Evolutionary conservation across 2,888 invertebrate species (phyloP).

Genomic region (Hypercompe scribonia): DNA sequence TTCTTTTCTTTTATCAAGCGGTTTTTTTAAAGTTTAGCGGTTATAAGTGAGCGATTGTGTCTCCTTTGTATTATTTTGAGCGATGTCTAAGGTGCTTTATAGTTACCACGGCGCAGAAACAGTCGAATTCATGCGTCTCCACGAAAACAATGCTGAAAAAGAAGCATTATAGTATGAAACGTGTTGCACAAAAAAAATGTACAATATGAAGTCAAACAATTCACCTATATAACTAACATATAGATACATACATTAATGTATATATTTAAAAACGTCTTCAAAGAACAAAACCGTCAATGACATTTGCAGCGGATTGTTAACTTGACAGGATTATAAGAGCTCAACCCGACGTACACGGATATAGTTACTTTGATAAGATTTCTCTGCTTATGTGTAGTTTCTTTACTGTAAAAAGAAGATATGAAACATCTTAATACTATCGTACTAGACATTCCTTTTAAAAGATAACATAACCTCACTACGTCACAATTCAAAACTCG

Average conservation of each 20-base stretch:
- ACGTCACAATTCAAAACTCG: not conserved
- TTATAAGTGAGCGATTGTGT: no score
- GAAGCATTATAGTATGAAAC: no score
- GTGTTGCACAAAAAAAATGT: not conserved
- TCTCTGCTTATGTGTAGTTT: slow-evolving; percentile 30
- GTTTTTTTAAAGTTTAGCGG: no score
- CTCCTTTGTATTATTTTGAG: no score
- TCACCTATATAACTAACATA: slow-evolving; percentile 11
- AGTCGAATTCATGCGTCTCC: not conserved
- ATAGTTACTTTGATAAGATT: slow-evolving; percentile 42
- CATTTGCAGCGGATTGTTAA: slow-evolving; percentile 40
- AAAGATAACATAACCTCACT: not conserved
- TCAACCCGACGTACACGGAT: slow-evolving; percentile 31
- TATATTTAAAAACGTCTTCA: slow-evolving; percentile 17
- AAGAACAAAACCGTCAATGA: slow-evolving; percentile 34
- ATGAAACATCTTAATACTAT: slow-evolving; percentile 7
- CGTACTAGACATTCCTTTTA: not conserved
- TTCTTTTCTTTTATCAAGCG: not conserved
- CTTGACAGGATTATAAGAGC: slow-evolving; percentile 53
- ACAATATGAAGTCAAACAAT: not conserved
- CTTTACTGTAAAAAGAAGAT: slow-evolving; percentile 25
- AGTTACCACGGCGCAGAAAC: not conserved
- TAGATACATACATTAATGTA: not conserved
- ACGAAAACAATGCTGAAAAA: not conserved
- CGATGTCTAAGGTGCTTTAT: not conserved